Evolutionary conservation across 1,140 invertebrate species (phyloP), one percentile per base, ranked within the genome.

Genomic region (Ips nitidus): DNA sequence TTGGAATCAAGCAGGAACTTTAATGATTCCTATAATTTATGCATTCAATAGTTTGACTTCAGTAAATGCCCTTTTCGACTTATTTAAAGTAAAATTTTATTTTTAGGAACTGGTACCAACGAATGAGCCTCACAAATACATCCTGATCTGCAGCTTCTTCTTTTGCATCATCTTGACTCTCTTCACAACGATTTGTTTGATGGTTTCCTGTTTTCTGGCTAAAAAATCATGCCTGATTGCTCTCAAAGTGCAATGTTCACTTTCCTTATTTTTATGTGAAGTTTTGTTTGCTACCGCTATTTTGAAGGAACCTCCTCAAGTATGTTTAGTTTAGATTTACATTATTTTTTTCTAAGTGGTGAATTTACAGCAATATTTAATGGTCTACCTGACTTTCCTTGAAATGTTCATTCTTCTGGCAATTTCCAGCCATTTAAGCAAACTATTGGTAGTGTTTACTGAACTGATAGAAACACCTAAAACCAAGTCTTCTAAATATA

Each of bases 361-460:
- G 36, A 56, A 64, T n/a, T 73, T 75, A 60, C 66, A 79, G 78
- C 60, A 45, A 22, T 71, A 72, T 41, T 74, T 72, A 41, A 56
- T 75, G 58, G 52, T 71, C 5, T 73, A 75, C 58, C 72, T 76
- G 43, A 81, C 84, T 55, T 76, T 81, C 64, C 73, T 87, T 4
- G 84, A 86, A 77, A 80, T 82, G 43, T 84, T 85, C 68, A 75
- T 86, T 3, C 78, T 86, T 2, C 78, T 86, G 41, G 83, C 82
- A 1, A 81, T 86, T 77, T 86, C 86, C 2, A 83, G 85, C 4
- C 85, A 86, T 60, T 80, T 87, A 63, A 86, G 85, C 6, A 85
- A 85, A 71, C 80, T 85, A 42, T 76, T 87, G 1, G 84, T 87
- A 61, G 82, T 87, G 37, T 87, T 85, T 63, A 83, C 85, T 2